phyloP scores from a whole-genome alignment of 1,140 invertebrate species.

The Lucilia cuprina region DNA sequence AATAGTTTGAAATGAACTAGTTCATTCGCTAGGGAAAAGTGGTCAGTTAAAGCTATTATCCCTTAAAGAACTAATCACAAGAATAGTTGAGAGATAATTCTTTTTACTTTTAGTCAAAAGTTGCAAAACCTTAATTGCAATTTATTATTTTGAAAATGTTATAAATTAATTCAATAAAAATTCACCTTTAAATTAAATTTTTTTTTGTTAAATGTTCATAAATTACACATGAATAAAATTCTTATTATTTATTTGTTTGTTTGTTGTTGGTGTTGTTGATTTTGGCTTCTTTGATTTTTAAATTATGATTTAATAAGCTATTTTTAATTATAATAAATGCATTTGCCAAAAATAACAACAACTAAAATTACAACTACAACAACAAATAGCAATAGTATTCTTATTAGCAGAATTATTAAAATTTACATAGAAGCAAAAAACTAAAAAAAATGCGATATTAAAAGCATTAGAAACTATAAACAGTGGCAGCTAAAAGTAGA shows the following conservation, averaged over 20 bases:
- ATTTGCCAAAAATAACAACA: constrained; percentile 9
- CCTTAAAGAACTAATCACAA: too few relatives aligned
- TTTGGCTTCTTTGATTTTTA: constrained; percentile 12
- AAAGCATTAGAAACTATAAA: neutral
- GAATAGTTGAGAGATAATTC: too few relatives aligned
- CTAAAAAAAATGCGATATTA: neutral
- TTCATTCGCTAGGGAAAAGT: too few relatives aligned
- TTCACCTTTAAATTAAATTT: neutral
- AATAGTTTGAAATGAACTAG: too few relatives aligned
- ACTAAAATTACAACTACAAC: neutral
- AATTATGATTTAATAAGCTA: constrained; percentile 12
- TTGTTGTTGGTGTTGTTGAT: neutral
- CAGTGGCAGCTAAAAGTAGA: neutral
- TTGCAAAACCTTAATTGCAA: too few relatives aligned
- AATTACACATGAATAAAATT: constrained; percentile 8
- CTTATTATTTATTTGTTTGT: neutral
- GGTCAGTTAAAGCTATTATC: too few relatives aligned
- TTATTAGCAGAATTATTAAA: constrained; percentile 6
- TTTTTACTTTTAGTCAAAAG: too few relatives aligned
- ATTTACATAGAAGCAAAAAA: neutral
- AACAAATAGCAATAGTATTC: neutral
- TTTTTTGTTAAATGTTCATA: constrained; percentile 1
- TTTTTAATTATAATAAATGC: constrained; percentile 18
- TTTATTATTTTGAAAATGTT: neutral
- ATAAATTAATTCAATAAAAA: neutral